Percentiles rank a stretch among this genome's conserved stretches.
Evolutionary conservation across 2,888 invertebrate species (phyloP).

Genomic region (Saturnia pavonia): DNA sequence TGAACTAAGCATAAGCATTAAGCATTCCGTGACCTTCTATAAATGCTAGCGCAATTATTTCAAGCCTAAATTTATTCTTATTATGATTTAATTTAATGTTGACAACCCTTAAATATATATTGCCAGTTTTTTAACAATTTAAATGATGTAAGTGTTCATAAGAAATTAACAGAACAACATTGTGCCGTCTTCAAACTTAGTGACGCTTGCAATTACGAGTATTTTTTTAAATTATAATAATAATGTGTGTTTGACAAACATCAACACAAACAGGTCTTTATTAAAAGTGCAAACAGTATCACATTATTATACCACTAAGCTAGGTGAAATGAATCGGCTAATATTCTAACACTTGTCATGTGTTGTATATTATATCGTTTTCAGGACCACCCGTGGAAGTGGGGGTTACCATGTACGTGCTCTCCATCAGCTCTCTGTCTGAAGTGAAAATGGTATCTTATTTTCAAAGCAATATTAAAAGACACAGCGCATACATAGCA

Average conservation of each 20-base stretch:
- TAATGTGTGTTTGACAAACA: not conserved
- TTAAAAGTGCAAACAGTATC: not conserved
- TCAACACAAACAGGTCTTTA: not conserved
- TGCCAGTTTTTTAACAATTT: too few relatives aligned
- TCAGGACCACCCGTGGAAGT: conserved; percentile 91
- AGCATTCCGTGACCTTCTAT: not conserved
- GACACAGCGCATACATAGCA: conserved; percentile 77
- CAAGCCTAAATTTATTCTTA: too few relatives aligned
- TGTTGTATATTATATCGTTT: conserved; percentile 76
- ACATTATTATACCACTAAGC: not conserved
- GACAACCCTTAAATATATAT: too few relatives aligned
- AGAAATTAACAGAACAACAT: not conserved
- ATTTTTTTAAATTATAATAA: not conserved
- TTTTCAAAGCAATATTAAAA: conserved; percentile 68
- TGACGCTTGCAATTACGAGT: not conserved
- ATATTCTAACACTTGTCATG: conserved; percentile 40
- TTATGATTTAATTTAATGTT: too few relatives aligned
- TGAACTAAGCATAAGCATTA: too few relatives aligned
- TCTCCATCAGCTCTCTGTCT: conserved; percentile 92
- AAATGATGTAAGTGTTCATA: not conserved
- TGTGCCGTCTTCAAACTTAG: not conserved
- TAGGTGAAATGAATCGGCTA: not conserved
- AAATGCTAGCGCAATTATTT: not conserved
- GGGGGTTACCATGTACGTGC: conserved; percentile 92
- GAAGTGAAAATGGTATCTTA: conserved; percentile 89